Evolutionary conservation across 2,113 vertebrate species (phyloP).

Genomic region (Nesoenas mayeri): DNA sequence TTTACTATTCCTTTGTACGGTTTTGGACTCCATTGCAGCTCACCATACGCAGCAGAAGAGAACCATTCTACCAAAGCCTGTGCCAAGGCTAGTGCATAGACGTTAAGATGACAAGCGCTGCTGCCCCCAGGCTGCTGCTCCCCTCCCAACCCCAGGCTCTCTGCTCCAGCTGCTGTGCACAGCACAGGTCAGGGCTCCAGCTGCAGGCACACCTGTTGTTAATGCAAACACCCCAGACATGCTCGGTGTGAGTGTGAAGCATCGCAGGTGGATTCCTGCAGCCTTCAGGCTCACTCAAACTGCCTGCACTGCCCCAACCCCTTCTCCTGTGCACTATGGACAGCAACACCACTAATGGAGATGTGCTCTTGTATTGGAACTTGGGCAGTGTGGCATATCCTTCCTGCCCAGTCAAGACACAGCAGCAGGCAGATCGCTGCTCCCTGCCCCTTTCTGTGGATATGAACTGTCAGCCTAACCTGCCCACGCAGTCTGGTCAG

Average conservation of each 20-base stretch:
- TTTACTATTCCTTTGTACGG: neutral
- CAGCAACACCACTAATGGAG: rapidly evolving
- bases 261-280: neutral
- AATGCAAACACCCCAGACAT: rapidly evolving
- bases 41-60: neutral
- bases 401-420: rapidly evolving
- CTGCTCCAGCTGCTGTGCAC: neutral
- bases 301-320: neutral
- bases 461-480: neutral
- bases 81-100: rapidly evolving
- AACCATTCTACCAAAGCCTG: neutral
- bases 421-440: neutral
- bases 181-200: rapidly evolving
- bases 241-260: rapidly evolving
- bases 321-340: rapidly evolving
- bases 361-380: rapidly evolving
- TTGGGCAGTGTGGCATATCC: rapidly evolving
- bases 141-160: neutral
- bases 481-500: neutral
- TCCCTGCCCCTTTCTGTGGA: neutral
- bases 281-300: rapidly evolving
- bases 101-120: rapidly evolving
- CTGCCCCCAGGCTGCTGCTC: neutral
- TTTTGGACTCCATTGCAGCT: neutral
- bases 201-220: rapidly evolving